Evolutionary conservation across 1,140 invertebrate genomes (phyloP).

Genomic region (Mizuhopecten yessoensis): DNA sequence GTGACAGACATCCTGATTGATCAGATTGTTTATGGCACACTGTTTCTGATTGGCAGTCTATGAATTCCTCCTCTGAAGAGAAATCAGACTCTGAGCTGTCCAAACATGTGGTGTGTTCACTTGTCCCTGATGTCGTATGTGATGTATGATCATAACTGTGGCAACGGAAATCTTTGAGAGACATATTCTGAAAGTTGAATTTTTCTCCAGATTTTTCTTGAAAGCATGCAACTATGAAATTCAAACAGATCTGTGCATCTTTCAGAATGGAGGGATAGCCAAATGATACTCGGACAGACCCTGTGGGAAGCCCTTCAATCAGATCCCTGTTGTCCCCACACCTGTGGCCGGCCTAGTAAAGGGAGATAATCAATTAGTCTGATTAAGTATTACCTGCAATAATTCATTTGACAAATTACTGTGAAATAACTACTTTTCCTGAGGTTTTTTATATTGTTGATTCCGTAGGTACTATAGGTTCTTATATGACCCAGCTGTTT

Average conservation of each 20-base stretch:
- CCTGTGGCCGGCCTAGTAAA: constrained; percentile 91
- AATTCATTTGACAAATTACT: too few relatives aligned
- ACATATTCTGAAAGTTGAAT: constrained; percentile 49
- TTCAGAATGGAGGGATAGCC: constrained; percentile 93
- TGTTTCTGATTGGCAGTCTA: not conserved
- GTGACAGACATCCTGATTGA: not conserved
- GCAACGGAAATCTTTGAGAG: constrained; percentile 44
- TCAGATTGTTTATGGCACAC: not conserved
- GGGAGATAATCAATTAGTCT: constrained; percentile 44
- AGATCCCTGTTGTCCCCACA: constrained; percentile 96
- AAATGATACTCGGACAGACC: constrained; percentile 95
- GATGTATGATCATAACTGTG: constrained; percentile 36
- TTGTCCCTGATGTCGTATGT: not conserved
- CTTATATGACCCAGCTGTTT: too few relatives aligned
- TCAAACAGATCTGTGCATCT: constrained; percentile 89
- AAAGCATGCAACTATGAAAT: constrained; percentile 87
- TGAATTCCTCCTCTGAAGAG: not conserved
- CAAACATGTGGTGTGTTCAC: not conserved
- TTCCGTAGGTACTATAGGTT: too few relatives aligned
- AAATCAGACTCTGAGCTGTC: not conserved
- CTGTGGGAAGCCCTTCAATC: constrained; percentile 94
- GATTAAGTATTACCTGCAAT: too few relatives aligned
- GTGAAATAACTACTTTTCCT: too few relatives aligned
- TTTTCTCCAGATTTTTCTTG: constrained; percentile 69
- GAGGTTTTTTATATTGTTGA: too few relatives aligned